Evolutionary conservation across 1,140 invertebrate genomes (phyloP).

Genomic region (Carcinoscorpius rotundicauda): DNA sequence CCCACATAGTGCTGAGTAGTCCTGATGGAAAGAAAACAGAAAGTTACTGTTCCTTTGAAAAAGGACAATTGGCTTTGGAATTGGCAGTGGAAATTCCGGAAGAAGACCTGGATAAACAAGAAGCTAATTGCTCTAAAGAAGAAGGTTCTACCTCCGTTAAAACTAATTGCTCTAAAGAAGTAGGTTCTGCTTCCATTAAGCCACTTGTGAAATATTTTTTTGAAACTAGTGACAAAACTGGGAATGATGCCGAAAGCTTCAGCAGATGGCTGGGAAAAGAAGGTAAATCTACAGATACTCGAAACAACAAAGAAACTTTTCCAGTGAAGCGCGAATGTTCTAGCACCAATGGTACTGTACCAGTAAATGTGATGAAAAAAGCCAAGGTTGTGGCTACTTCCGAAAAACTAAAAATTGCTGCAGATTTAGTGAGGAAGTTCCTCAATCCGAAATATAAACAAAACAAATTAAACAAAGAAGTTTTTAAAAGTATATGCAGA

Average conservation of each 20-base stretch:
- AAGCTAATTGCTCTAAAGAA: no score
- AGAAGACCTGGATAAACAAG: no score
- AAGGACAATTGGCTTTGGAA: no score
- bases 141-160: no score
- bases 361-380: neutral
- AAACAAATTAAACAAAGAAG: conserved; percentile 19
- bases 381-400: conserved; percentile 5
- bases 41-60: no score
- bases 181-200: no score
- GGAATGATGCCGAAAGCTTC: neutral
- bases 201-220: no score
- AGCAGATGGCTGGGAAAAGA: neutral
- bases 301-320: neutral
- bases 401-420: conserved; percentile 16
- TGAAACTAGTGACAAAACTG: neutral
- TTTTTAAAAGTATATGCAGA: conserved; percentile 19
- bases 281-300: conserved; percentile 4
- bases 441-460: conserved; percentile 20
- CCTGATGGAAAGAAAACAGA: no score
- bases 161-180: no score
- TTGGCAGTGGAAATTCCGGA: no score
- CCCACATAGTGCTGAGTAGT: no score
- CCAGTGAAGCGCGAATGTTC: conserved; percentile 9
- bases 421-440: conserved; percentile 18
- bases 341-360: conserved; percentile 8